Evolutionary conservation across 2,888 invertebrate species (phyloP).

Genomic region (Hemithea aestivaria): DNA sequence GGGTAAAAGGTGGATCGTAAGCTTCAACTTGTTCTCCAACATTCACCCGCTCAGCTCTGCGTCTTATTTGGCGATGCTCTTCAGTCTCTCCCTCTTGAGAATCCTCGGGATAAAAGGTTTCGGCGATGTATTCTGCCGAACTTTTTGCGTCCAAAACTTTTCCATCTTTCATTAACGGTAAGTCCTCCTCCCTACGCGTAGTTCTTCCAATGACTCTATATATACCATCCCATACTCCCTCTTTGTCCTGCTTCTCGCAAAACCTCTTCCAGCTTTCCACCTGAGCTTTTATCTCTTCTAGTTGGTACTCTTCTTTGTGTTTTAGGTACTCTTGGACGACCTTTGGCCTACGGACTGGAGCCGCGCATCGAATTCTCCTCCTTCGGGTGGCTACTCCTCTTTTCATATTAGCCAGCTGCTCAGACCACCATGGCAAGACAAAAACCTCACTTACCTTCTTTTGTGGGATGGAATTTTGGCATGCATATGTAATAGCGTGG

Average conservation of each 20-base stretch:
- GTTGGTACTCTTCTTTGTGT: no score
- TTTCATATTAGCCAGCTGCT: no score
- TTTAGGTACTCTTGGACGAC: no score
- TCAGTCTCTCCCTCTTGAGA: no score
- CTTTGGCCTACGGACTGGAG: background rate
- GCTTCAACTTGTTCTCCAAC: no score
- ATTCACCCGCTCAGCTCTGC: no score
- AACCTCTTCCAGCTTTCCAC: background rate
- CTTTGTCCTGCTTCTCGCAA: background rate
- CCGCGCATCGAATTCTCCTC: background rate
- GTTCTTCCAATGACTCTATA: background rate
- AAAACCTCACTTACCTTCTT: background rate
- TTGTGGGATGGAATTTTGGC: background rate
- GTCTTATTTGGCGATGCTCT: no score
- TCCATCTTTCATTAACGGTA: background rate
- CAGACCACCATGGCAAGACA: background rate
- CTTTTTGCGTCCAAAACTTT: background rate
- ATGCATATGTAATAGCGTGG: background rate
- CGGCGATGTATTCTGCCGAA: no score
- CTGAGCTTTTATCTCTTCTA: background rate
- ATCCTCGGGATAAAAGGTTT: no score
- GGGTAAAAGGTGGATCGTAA: no score
- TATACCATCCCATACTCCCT: no score
- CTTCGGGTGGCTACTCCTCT: background rate
- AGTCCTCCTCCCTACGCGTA: background rate